A percentile compares a stretch with the other conserved stretches of the same genome.
Conservation (phyloP, 2,888 invertebrate species). For the Apoda limacodes region DNA sequence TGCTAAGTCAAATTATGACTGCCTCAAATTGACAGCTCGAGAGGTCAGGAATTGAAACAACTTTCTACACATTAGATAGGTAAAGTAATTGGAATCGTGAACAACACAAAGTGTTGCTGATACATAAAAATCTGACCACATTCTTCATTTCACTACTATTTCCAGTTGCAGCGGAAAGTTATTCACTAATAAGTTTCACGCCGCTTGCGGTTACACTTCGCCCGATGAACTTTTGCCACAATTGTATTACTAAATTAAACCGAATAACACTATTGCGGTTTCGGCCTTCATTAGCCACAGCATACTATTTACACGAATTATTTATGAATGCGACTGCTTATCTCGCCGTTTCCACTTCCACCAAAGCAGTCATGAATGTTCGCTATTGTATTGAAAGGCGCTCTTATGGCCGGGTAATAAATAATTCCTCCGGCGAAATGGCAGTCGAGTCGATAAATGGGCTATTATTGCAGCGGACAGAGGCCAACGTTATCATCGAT, state of each 20-base stretch:
- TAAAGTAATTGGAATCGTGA: too few relatives aligned
- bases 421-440: conserved; percentile 58
- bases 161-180: background rate
- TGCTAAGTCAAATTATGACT: too few relatives aligned
- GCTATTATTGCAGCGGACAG: conserved; percentile 62
- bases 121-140: too few relatives aligned
- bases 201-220: conserved; percentile 18
- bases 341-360: conserved; percentile 54
- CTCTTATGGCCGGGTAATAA: conserved; percentile 54
- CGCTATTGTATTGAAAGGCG: conserved; percentile 53
- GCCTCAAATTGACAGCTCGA: too few relatives aligned
- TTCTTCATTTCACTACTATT: too few relatives aligned
- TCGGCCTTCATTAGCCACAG: conserved; percentile 52
- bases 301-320: conserved; percentile 55
- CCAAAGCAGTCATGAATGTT: conserved; percentile 47
- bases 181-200: too few relatives aligned
- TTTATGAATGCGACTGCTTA: conserved; percentile 50
- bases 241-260: conserved; percentile 34
- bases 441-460: conserved; percentile 59
- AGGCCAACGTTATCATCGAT: conserved; percentile 62
- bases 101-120: too few relatives aligned
- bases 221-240: conserved; percentile 30
- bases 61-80: too few relatives aligned
- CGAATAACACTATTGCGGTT: conserved; percentile 35
- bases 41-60: too few relatives aligned